A percentile compares a stretch with the other conserved stretches of the same genome.
Evolutionary conservation across 2,888 invertebrate species (phyloP).

Genomic region (Leptarthrus brevirostris): DNA sequence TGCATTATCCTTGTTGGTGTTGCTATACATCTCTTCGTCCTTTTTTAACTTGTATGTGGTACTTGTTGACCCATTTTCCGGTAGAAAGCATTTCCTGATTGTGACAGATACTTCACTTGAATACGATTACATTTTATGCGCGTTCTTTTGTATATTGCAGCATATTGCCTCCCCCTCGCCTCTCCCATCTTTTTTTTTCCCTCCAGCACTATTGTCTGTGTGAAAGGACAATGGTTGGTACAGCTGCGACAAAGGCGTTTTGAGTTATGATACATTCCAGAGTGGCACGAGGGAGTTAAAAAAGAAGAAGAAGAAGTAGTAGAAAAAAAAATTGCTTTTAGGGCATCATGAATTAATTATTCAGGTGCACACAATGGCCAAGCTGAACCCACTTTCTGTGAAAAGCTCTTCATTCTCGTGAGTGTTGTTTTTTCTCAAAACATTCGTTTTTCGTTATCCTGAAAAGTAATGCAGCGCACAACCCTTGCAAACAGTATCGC

Average conservation of each 20-base stretch:
- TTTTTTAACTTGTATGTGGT: no score
- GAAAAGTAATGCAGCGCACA: not conserved
- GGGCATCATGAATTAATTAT: conserved; percentile 28
- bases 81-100: not conserved
- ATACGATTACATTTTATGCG: conserved; percentile 3
- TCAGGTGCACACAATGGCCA: conserved; percentile 5
- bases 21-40: no score
- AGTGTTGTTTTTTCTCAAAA: not conserved
- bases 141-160: not conserved
- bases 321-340: conserved; percentile 24
- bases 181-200: not conserved
- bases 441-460: not conserved
- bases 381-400: no score
- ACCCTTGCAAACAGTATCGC: not conserved
- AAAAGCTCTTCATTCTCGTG: not conserved
- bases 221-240: not conserved
- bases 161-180: not conserved
- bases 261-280: not conserved
- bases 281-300: not conserved
- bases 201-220: not conserved
- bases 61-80: conserved; percentile 15
- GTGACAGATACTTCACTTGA: conserved; percentile 1
- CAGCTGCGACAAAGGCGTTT: conserved; percentile 1
- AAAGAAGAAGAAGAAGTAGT: not conserved
- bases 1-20: no score